A percentile compares a stretch with the other conserved stretches of the same genome.
These are phyloP conservation scores for Cyanistes caeruleus DNA, from an alignment of 2,113 vertebrate genomes.

Conservation along the genomic window DNA sequence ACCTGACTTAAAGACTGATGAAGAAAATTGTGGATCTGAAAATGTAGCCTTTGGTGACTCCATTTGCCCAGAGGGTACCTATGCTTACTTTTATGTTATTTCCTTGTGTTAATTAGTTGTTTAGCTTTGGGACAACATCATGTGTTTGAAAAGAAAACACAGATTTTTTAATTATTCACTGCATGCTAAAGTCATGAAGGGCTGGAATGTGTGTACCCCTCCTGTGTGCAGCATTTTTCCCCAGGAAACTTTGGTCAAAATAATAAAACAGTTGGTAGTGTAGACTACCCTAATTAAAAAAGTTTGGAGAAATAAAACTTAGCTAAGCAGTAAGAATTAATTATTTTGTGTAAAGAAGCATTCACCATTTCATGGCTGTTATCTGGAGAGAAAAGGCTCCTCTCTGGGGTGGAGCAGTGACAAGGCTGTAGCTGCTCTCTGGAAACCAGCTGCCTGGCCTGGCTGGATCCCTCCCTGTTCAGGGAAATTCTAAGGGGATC, in stretches of 20 bases:
- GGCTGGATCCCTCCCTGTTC: neutral
- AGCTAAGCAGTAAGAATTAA: neutral
- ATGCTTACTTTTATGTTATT: neutral
- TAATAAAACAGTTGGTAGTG: neutral
- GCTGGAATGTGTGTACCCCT: neutral
- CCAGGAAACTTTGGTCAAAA: neutral
- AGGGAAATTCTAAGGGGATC: neutral
- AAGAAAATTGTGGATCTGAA: conserved; percentile 76
- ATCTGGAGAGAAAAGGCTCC: neutral
- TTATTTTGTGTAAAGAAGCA: neutral
- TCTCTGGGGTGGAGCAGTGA: neutral
- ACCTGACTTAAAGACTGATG: conserved; percentile 73
- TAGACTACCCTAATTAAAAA: neutral
- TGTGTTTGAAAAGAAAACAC: neutral
- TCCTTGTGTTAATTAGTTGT: neutral
- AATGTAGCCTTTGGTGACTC: conserved; percentile 74
- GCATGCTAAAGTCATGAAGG: neutral
- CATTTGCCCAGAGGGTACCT: conserved; percentile 83
- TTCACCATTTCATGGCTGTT: neutral
- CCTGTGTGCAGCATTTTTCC: neutral
- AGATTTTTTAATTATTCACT: neutral
- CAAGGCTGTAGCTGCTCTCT: neutral
- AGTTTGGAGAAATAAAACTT: neutral
- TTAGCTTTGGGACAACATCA: neutral
- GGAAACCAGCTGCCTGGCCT: neutral